A percentile compares a stretch with the other conserved stretches of the same genome.
phyloP scores from a whole-genome alignment of 2,113 vertebrate genomes.

The Cryptotis parvus region DNA sequence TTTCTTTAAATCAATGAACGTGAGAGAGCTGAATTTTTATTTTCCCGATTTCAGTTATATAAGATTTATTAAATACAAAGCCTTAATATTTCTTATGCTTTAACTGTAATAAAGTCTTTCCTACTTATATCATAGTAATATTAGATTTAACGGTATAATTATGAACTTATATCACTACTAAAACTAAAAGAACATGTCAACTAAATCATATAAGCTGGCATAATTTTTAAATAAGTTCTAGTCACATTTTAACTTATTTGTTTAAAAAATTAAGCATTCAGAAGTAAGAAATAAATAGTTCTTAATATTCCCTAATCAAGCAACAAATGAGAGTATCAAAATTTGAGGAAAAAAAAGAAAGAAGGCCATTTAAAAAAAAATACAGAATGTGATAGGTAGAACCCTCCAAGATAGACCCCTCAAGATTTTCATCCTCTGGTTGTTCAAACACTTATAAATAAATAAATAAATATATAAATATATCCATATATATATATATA shows the following conservation, averaged over 20 bases:
- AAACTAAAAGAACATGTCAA: constrained; percentile 26
- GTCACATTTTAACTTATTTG: constrained; percentile 42
- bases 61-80: constrained; percentile 31
- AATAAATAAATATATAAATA: too few relatives aligned
- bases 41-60: too few relatives aligned
- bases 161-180: constrained; percentile 24
- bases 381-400: not conserved
- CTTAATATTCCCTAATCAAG: not conserved
- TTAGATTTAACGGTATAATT: not conserved
- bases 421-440: not conserved
- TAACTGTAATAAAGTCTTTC: constrained; percentile 37
- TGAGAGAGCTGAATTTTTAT: too few relatives aligned
- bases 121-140: constrained; percentile 21
- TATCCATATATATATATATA: too few relatives aligned
- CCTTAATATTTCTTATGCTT: constrained; percentile 24
- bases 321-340: not conserved
- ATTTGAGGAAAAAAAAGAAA: not conserved
- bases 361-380: not conserved
- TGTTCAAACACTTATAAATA: too few relatives aligned
- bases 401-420: not conserved
- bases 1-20: too few relatives aligned
- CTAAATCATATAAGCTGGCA: constrained; percentile 17
- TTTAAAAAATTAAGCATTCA: constrained; percentile 1
- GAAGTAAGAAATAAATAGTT: too few relatives aligned
- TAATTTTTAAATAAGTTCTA: constrained; percentile 52